Evolutionary conservation across 2,113 vertebrate genomes (phyloP), one percentile per base, ranked within the genome.

Genomic region (Otus sunia): DNA sequence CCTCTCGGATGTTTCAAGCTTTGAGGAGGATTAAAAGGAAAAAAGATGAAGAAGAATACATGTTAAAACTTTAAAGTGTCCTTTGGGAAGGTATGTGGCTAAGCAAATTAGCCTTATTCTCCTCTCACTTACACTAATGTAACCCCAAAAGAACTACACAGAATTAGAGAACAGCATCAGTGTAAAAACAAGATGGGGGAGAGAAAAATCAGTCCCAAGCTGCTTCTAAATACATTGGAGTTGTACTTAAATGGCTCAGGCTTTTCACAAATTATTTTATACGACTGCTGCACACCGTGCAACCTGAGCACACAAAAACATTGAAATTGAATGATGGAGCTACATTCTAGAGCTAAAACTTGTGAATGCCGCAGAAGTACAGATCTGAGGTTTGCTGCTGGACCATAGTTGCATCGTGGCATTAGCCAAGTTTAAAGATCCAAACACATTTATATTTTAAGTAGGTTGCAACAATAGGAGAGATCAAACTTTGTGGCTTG

Each of bases 1-100:
- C 78, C 68, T 89, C 93, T 92, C 11, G 22, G 68, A 95, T 90
- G 68, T 93, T 94, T 95, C 93, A 67, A 95, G 73, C 27, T 93
- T 92, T 96, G 64, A 62, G 91, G 47, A 91, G 45, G 66, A 87
- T 92, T 94, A 47, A 62, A 92, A 76, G 12, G 5, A 11, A 71
- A 82, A 84, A 82, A 80, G 20, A 36, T 1, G 5, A 68, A 60
- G 45, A 82, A 59, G 25, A 62, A 85, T 77, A 55, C 36, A 12
- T 25, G 15, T 12, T 77, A 66, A 92, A 92, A 93, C 36, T 88
- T 83, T 74, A 39, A 92, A 84, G 25, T 80, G 23, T 88, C 64
- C 9, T 93, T 88, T 82, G 49, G 39, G 63, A 88, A 86, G 26
- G 13, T 55, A 73, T n/a, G 29, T 78, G 55, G 56, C 55, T 92